Conservation (phyloP, 1,140 invertebrate species). For the Myzus persicae region DNA sequence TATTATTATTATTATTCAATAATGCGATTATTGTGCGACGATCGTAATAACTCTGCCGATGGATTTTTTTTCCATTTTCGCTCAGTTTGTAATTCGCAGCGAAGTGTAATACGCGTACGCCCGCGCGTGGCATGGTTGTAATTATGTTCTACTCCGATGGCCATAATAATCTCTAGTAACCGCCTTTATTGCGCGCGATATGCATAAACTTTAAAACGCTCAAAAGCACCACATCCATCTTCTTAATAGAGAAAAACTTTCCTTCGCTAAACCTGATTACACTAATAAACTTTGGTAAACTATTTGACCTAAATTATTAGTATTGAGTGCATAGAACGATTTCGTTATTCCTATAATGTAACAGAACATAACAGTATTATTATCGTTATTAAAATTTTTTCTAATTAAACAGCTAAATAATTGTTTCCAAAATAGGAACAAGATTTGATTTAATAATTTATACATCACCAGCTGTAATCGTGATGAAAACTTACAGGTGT, state of each 20-base stretch:
- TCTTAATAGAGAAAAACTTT: neutral
- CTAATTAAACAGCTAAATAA: neutral
- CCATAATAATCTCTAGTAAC: neutral
- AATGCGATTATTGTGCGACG: neutral
- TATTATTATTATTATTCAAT: neutral
- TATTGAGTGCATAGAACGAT: neutral
- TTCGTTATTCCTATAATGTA: neutral
- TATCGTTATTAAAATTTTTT: neutral
- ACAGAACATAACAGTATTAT: neutral
- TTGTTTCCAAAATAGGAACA: neutral
- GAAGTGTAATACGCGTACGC: neutral
- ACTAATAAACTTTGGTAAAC: constrained; percentile 12
- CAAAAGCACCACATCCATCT: neutral
- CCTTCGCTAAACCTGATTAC: neutral
- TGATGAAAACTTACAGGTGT: neutral
- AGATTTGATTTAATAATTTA: neutral
- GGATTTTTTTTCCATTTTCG: neutral
- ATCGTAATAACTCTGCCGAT: neutral
- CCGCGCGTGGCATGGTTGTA: neutral
- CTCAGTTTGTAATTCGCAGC: neutral
- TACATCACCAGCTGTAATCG: neutral
- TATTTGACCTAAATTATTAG: neutral
- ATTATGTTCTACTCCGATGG: neutral
- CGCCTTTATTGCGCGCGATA: neutral
- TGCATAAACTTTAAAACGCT: neutral